A percentile compares a stretch with the other conserved stretches of the same genome.
Evolutionary conservation across 2,113 vertebrate species (phyloP).

Genomic region (Psephotus haematonotus): DNA sequence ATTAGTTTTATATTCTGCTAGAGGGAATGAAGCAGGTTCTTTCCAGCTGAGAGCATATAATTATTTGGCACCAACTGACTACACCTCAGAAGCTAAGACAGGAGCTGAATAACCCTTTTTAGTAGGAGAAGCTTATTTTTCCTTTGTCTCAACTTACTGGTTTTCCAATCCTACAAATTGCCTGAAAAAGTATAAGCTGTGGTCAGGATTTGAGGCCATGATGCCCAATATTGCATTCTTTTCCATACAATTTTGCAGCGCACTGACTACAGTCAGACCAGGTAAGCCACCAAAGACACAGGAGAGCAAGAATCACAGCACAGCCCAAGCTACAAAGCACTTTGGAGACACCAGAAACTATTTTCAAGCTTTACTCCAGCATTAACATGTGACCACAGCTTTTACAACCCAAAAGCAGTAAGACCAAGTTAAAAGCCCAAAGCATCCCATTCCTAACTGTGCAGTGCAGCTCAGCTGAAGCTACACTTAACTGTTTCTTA

Average conservation of each 20-base stretch:
- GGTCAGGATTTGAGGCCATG: accelerated
- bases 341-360: not conserved
- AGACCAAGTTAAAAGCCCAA: accelerated
- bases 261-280: accelerated
- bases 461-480: not conserved
- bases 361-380: not conserved
- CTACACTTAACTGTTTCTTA: not conserved
- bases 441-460: accelerated
- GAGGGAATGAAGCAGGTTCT: slow-evolving; percentile 5
- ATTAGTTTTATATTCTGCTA: slow-evolving; percentile 24
- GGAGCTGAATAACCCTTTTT: not conserved
- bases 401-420: slow-evolving; percentile 14
- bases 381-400: not conserved
- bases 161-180: not conserved
- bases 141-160: not conserved
- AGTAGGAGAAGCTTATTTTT: not conserved
- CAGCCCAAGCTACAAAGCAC: not conserved
- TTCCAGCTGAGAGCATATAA: slow-evolving; percentile 14
- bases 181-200: not conserved
- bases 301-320: not conserved
- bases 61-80: slow-evolving; percentile 20
- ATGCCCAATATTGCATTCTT: accelerated
- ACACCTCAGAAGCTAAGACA: not conserved
- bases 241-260: not conserved
- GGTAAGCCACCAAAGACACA: not conserved